Evolutionary conservation across 2,113 vertebrate species (phyloP).

Genomic region (Vidua chalybeata): DNA sequence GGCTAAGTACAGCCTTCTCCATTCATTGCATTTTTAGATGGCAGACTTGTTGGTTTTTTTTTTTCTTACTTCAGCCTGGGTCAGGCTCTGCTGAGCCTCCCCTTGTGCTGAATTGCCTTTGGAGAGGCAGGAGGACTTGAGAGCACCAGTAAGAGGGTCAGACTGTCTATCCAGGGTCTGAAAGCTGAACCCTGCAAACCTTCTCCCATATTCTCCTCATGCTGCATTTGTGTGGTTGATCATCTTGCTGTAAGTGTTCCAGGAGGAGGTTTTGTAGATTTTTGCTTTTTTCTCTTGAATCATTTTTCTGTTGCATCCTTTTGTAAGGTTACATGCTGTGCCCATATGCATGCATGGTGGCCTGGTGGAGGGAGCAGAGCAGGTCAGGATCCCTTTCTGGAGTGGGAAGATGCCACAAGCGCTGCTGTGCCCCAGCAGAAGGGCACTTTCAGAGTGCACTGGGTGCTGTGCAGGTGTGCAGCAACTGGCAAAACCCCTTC

Average conservation of each 20-base stretch:
- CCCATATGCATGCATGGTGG: accelerated
- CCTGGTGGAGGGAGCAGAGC: neutral
- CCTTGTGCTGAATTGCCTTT: neutral
- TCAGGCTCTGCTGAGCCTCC: neutral
- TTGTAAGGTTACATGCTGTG: accelerated
- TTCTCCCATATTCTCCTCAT: neutral
- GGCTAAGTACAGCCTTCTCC: neutral
- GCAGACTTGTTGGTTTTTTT: neutral
- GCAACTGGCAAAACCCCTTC: neutral
- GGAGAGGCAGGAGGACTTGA: neutral
- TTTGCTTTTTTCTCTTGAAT: neutral
- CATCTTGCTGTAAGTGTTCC: neutral
- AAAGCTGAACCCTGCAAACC: neutral
- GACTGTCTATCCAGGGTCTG: neutral
- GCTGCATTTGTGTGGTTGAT: accelerated
- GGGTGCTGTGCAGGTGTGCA: neutral
- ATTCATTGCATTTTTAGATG: neutral
- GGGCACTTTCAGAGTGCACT: neutral
- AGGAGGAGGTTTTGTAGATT: neutral
- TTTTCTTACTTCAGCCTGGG: neutral
- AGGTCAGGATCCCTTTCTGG: neutral
- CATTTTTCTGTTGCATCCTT: neutral
- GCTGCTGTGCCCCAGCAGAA: neutral
- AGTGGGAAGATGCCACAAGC: neutral
- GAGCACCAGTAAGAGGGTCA: neutral